Evolutionary conservation across 2,888 invertebrate species (phyloP).

Genomic region (Atethmia centrago): DNA sequence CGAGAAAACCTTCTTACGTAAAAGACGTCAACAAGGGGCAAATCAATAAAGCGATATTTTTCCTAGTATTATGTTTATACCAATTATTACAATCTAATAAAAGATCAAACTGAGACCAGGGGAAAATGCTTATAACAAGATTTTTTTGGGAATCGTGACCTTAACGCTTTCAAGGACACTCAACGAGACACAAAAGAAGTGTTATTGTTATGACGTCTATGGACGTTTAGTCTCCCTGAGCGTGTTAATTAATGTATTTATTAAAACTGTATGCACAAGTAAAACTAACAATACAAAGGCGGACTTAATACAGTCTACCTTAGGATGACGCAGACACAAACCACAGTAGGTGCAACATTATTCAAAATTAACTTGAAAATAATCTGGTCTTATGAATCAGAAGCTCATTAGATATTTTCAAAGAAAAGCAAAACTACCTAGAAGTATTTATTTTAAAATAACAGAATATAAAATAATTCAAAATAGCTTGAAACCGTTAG

Average conservation of each 20-base stretch:
- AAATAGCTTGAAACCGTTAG: too few species aligned
- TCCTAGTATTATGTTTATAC: background rate
- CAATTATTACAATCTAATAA: constrained; percentile 17
- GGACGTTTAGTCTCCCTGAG: too few species aligned
- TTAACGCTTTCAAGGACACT: background rate
- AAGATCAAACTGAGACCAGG: background rate
- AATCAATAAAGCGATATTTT: background rate
- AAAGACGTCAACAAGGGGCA: background rate
- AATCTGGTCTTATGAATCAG: too few species aligned
- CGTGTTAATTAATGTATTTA: background rate
- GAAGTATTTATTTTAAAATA: too few species aligned
- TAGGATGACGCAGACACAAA: background rate
- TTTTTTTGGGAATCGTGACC: background rate
- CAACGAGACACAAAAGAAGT: too few species aligned
- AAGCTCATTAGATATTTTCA: too few species aligned
- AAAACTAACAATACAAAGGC: background rate
- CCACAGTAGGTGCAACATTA: background rate
- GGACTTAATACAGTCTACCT: background rate
- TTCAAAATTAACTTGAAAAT: background rate
- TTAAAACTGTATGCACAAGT: too few species aligned
- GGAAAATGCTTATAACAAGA: constrained; percentile 1
- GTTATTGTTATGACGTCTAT: too few species aligned
- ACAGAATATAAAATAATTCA: too few species aligned
- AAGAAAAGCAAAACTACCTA: too few species aligned
- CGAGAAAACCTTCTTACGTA: background rate